Evolutionary conservation across 2,797 vertebrate species (phyloP).

Genomic region (Poecile montanus): DNA sequence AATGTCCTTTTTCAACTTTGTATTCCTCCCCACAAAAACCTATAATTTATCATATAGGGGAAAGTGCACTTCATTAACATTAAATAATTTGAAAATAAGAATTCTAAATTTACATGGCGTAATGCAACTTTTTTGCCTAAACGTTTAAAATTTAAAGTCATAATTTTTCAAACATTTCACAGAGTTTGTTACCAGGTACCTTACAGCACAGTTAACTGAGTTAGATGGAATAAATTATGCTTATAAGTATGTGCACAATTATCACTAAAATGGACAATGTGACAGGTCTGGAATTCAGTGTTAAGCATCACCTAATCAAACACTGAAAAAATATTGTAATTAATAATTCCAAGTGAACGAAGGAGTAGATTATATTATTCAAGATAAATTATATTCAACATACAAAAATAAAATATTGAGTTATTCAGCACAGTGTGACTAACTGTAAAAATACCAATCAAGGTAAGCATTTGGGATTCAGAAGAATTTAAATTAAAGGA

Average conservation of each 20-base stretch:
- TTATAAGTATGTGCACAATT: background rate
- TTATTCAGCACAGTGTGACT: background rate
- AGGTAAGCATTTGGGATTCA: background rate
- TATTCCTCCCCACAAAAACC: background rate
- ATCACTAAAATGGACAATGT: background rate
- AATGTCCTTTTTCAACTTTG: background rate
- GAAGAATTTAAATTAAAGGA: background rate
- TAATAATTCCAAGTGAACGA: background rate
- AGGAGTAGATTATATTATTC: background rate
- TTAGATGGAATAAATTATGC: background rate
- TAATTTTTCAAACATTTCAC: background rate
- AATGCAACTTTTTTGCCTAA: background rate
- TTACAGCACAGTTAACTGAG: background rate
- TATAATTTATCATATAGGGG: background rate
- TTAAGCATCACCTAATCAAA: background rate
- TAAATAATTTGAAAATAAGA: background rate
- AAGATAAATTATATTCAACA: background rate
- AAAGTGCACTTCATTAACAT: background rate
- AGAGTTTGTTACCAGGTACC: background rate
- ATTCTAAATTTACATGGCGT: background rate
- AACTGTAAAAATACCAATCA: background rate
- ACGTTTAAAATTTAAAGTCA: background rate
- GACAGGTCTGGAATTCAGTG: background rate
- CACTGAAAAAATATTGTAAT: background rate
- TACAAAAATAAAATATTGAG: background rate